Conservation (phyloP, 2,888 invertebrate species). For the Petrolisthes cinctipes region DNA sequence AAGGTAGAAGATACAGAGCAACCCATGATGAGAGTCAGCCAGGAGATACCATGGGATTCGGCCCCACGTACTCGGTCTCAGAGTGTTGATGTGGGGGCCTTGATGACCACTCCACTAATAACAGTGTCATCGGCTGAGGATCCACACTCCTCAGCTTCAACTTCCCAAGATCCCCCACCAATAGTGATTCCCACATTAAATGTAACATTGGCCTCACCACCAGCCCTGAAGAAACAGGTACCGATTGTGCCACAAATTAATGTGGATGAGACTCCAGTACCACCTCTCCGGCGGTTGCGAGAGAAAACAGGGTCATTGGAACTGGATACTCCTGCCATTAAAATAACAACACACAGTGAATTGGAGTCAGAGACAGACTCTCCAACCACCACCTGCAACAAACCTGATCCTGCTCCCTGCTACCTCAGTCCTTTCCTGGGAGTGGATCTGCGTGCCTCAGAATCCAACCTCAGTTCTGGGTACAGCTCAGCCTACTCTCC, state of each 20-base stretch:
- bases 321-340: constrained; percentile 70
- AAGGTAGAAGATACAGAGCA: constrained; percentile 58
- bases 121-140: constrained; percentile 57
- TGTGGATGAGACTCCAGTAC: constrained; percentile 49
- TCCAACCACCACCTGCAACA: constrained; percentile 71
- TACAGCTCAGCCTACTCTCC: constrained; percentile 89
- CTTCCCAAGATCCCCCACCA: constrained; percentile 27
- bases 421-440: constrained; percentile 82
- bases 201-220: constrained; percentile 67
- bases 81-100: constrained; percentile 62
- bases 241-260: constrained; percentile 35
- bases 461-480: constrained; percentile 86
- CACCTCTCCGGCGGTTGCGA: constrained; percentile 26
- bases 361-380: constrained; percentile 80
- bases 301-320: constrained; percentile 53
- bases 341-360: constrained; percentile 82
- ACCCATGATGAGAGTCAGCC: background rate
- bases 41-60: constrained; percentile 58
- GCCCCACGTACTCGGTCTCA: constrained; percentile 64
- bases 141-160: constrained; percentile 23
- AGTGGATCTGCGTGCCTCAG: constrained; percentile 78
- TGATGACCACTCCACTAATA: constrained; percentile 56
- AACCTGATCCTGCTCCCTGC: constrained; percentile 74
- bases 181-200: constrained; percentile 66
- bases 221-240: constrained; percentile 42